Evolutionary conservation across 2,113 vertebrate genomes (phyloP), one percentile per base, ranked within the genome.

Genomic region (Pipra filicauda): DNA sequence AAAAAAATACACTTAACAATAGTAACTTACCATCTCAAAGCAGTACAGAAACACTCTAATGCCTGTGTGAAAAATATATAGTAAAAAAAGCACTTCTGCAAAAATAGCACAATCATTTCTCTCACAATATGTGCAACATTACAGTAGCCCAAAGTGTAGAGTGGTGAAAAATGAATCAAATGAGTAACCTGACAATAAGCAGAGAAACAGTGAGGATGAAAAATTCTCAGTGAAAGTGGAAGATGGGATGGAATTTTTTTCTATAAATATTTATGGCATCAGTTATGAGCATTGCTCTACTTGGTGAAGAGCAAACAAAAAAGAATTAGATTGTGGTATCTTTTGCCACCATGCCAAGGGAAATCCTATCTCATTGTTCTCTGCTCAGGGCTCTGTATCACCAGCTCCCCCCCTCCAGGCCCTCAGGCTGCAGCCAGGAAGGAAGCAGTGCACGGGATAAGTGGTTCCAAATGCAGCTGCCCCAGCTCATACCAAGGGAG

Each of bases 261-360:
- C 64, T 33, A 78, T 85, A 74, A 89, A 93, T 81, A 89, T 82
- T 91, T 57, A 88, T 65, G 41, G 28, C 31, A 73, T 57, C 35
- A 44, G 12, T 35, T 43, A 78, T 69, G 52, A 82, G 44, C 30
- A 55, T 58, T 61, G 39, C 24, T 48, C 52, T 78, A 41, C 19
- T 33, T 87, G 48, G 23, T 3, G 28, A 81, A 7, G 22, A 75
- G 67, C 33, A 82, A 74, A 59, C 51, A 35, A 85, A 94, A 64
- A 89, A 54, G 9, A 88, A 76, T 80, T 46, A 48, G 13, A 48
- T 2, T 55, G 41, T 16, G 59, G 14, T 26, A 39, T 15, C 17
- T 74, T 77, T 46, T 64, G 48, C 57, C 23, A 64, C 30, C 31
- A 7, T 2, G 3, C 13, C 17, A 39, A 59, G 19, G 22, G 35